Base-by-base conservation (phyloP, 2,797 vertebrate species). In the Fundulus diaphanus region DNA sequence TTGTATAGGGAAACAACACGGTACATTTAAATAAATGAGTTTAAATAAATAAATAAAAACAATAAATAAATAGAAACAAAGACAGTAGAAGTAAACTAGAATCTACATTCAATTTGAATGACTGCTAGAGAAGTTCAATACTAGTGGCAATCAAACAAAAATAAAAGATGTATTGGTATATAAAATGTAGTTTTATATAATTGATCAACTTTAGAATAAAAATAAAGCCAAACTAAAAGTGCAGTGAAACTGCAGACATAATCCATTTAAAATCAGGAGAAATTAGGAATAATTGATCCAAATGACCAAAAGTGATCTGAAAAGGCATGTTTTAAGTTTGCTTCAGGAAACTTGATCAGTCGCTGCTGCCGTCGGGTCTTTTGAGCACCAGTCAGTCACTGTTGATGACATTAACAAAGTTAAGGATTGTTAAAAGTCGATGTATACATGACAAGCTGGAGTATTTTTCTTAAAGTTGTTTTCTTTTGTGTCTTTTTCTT, bases 381-480 rank as follows among this genome's bases (percentile, higher is more conserved):
- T 44, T 44, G 22, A n/a, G 22, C 37, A 6, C 35, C 13, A n/a
- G 52, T n/a, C 11, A 9, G 24, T n/a, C 8, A 8, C 9, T 18
- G 24, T 24, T 8, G 35, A 9, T 65, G 35, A 65, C 59, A 9
- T 37, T 22, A 63, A 37, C 31, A 24, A 4, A 37, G 37, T n/a
- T 65, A 2, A 37, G 33, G 33, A 40, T 13, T 66, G 24, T 66
- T 42, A 27, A 66, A 13, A 42, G 9, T 40, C 22, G 16, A 6
- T 18, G 11, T 16, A 57, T 12, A 11, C 24, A 6, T 42, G 1
- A 51, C 72, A 15, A 44, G 18, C 16, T 35, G 27, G 27, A 20
- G 24, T 76, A 61, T 44, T 13, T 78, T 63, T 73, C 7, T 15
- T 66, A 8, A 52, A n/a, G 66, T 15, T 27, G 3, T 67, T 24